Percentiles rank a stretch among this genome's conserved stretches.
phyloP scores from a whole-genome alignment of 1,140 invertebrate species.

The Saxidomus purpurata region DNA sequence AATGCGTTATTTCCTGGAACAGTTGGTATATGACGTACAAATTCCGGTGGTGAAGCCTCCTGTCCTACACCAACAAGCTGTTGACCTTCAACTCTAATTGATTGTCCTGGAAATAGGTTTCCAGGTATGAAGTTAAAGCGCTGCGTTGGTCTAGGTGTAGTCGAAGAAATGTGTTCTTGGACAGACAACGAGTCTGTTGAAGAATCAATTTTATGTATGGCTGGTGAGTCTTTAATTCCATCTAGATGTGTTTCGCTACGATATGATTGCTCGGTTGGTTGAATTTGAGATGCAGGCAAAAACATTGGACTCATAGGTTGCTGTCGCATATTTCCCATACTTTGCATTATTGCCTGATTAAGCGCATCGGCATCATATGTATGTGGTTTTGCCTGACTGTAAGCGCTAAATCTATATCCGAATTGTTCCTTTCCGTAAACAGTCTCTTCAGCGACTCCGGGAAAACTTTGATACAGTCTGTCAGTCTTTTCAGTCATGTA shows the following conservation, averaged over 20 bases:
- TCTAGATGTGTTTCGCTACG: not conserved
- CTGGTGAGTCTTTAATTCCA: not conserved
- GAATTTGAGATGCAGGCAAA: not conserved
- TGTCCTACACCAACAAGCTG: not conserved
- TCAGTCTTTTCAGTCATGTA: not conserved
- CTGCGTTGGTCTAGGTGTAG: not conserved
- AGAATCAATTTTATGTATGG: not conserved
- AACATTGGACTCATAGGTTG: not conserved
- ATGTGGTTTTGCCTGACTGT: conserved; percentile 11
- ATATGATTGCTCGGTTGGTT: not conserved
- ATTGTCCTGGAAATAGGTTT: conserved; percentile 41
- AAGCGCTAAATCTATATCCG: conserved; percentile 45
- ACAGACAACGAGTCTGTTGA: not conserved
- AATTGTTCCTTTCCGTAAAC: not conserved
- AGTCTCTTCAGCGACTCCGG: not conserved
- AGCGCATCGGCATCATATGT: conserved; percentile 17
- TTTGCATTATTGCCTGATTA: conserved; percentile 16
- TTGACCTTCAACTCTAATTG: not conserved
- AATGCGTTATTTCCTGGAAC: not conserved
- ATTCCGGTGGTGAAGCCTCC: not conserved
- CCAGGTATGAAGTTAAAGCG: conserved; percentile 36
- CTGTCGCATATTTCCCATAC: not conserved
- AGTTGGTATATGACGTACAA: conserved; percentile 17
- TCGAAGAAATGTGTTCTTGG: not conserved
- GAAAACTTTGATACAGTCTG: not conserved